phyloP scores from a whole-genome alignment of 23 tunicate genomes.

The Pegea sp. region DNA sequence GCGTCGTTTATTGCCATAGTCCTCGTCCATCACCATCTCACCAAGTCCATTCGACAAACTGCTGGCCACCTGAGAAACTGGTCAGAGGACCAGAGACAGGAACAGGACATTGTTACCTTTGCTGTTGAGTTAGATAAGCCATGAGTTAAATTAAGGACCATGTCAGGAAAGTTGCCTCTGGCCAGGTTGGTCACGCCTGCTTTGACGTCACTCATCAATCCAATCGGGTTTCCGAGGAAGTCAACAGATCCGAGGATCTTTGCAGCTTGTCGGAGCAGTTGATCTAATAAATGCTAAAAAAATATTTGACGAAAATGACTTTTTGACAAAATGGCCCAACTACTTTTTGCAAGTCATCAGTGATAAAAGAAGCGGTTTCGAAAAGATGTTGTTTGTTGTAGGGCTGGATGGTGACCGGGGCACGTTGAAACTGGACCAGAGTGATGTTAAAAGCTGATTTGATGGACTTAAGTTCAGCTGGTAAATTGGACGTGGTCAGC shows the following conservation, averaged over 20 bases:
- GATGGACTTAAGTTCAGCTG: slow-evolving; percentile 45
- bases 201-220: slow-evolving; percentile 70
- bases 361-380: slow-evolving; percentile 40
- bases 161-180: slow-evolving; percentile 34
- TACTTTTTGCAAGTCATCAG: slow-evolving; percentile 62
- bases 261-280: slow-evolving; percentile 69
- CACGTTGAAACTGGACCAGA: slow-evolving; percentile 68
- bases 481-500: slow-evolving; percentile 36
- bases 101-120: no score
- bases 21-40: slow-evolving; percentile 69
- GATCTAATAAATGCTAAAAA: slow-evolving; percentile 49
- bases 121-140: slow-evolving; percentile 83
- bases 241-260: slow-evolving; percentile 81
- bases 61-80: slow-evolving; percentile 36
- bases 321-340: background rate
- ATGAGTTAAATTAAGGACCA: slow-evolving; percentile 61
- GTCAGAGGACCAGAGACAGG: background rate
- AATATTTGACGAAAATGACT: background rate
- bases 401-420: slow-evolving; percentile 55
- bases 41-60: slow-evolving; percentile 55
- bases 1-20: slow-evolving; percentile 57
- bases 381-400: slow-evolving; percentile 62
- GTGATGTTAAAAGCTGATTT: slow-evolving; percentile 25
- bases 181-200: slow-evolving; percentile 68
- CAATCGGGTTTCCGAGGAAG: slow-evolving; percentile 97